phyloP scores from a whole-genome alignment of 1,140 invertebrate genomes.

The Parasteatoda tepidariorum region DNA sequence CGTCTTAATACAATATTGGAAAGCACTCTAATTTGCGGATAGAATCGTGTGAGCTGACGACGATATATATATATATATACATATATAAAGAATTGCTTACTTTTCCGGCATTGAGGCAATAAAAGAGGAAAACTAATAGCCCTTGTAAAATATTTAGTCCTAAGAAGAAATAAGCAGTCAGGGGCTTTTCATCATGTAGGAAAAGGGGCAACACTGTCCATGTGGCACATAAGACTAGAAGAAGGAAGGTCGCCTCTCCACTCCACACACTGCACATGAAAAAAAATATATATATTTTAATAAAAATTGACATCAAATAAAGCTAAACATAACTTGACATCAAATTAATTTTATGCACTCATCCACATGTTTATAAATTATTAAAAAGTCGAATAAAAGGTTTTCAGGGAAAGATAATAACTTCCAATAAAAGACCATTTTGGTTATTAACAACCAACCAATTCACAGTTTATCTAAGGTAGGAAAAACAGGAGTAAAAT shows the following conservation, averaged over 20 bases:
- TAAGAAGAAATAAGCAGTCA: constrained; percentile 93
- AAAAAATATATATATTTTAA: constrained; percentile 26
- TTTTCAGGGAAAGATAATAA: no score
- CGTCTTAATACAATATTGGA: no score
- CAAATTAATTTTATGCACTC: neutral
- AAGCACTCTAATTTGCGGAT: no score
- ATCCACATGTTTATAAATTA: no score
- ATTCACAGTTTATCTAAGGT: neutral
- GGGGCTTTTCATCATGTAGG: constrained; percentile 83
- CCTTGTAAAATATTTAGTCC: constrained; percentile 92
- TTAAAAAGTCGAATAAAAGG: no score
- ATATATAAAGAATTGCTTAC: constrained; percentile 70
- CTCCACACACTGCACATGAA: constrained; percentile 81
- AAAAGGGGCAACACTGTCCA: constrained; percentile 92
- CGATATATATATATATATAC: no score
- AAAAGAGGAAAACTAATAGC: constrained; percentile 94
- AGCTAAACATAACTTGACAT: neutral
- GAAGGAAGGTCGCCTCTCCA: constrained; percentile 84
- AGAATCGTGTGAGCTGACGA: no score
- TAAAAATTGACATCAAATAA: no score
- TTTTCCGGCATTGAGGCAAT: constrained; percentile 95
- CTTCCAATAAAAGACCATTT: neutral
- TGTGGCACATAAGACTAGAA: constrained; percentile 87
- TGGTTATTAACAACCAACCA: neutral
- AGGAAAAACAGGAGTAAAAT: neutral